Conservation (phyloP, 2,888 invertebrate species). For the Ceramica pisi region DNA sequence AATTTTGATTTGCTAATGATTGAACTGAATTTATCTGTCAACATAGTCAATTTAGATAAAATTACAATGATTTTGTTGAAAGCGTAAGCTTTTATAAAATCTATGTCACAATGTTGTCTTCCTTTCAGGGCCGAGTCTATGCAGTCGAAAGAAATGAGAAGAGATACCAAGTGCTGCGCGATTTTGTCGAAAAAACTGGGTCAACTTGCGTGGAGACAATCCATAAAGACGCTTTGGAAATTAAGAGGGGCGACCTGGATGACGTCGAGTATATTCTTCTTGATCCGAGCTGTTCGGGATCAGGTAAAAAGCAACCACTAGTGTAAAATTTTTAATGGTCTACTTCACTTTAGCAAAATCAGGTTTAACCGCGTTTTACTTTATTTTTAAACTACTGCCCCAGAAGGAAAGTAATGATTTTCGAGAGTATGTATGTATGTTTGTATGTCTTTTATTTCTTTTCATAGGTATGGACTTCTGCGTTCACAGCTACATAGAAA, state of each 20-base stretch:
- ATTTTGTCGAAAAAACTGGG: slow-evolving; percentile 92
- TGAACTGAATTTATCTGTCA: no score
- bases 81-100: neutral
- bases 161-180: slow-evolving; percentile 92
- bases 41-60: no score
- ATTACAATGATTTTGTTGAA: no score
- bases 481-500: slow-evolving; percentile 85
- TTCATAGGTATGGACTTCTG: slow-evolving; percentile 84
- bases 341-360: neutral
- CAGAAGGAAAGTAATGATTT: no score
- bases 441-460: neutral
- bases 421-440: no score
- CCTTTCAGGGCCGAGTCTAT: slow-evolving; percentile 92
- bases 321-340: neutral
- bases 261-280: slow-evolving; percentile 97
- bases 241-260: slow-evolving; percentile 91
- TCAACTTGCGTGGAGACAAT: slow-evolving; percentile 93
- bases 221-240: slow-evolving; percentile 93
- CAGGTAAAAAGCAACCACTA: slow-evolving; percentile 91
- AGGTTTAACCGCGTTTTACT: neutral
- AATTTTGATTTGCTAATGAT: no score
- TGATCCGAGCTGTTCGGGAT: slow-evolving; percentile 99
- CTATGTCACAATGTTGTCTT: neutral
- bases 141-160: slow-evolving; percentile 94
- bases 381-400: no score